Evolutionary conservation across 2,888 invertebrate genomes (phyloP), one percentile per base, ranked within the genome.

Genomic region (Caenorhabditis angaria): DNA sequence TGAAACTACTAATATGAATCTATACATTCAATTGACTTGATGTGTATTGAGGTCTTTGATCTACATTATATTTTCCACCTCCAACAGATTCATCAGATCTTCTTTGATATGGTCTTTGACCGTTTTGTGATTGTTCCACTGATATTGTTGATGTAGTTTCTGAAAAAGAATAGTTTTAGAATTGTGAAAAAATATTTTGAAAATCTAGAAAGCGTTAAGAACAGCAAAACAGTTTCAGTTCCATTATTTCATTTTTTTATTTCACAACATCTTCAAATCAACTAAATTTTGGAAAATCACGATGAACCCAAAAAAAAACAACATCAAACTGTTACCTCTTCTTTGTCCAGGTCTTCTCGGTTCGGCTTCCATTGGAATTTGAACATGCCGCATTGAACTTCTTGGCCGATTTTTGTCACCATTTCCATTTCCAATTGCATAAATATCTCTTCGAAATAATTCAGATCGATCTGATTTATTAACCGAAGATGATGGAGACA

Each of bases 341-440:
- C 80, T 64, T 18, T 55, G 67, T 50, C 81, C 81, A 22, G 75
- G 76, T 54, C 81, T 60, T 41, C 81, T 48, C 32, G 81, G 81
- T 56, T 81, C 81, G 10, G 71, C 65, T 51, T 81, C 81, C 78
- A 81, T 81, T 27, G 78, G 67, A 47, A 81, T 79, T 58, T 75
- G 71, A 18, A 79, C 72, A 59, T 81, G 81, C 28, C 72, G 50
- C 65, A 74, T 66, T 22, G 74, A 74, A 14, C 54, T 64, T 35
- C 71, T 28, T 35, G 65, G 57, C 48, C 67, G 24, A 35, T 65
- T 62, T 28, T 61, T 58, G 32, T 54, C 62, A 20, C 60, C 71
- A 0, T 41, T 58, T 24, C 58, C 65, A 24, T 25, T 25, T 8
- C n/a, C 24, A 48, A 48, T 48, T n/a, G n/a, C 41, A 41, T 41